Evolutionary conservation across 2,113 vertebrate species (phyloP), one percentile per base, ranked within the genome.

Genomic region (Ahaetulla prasina): DNA sequence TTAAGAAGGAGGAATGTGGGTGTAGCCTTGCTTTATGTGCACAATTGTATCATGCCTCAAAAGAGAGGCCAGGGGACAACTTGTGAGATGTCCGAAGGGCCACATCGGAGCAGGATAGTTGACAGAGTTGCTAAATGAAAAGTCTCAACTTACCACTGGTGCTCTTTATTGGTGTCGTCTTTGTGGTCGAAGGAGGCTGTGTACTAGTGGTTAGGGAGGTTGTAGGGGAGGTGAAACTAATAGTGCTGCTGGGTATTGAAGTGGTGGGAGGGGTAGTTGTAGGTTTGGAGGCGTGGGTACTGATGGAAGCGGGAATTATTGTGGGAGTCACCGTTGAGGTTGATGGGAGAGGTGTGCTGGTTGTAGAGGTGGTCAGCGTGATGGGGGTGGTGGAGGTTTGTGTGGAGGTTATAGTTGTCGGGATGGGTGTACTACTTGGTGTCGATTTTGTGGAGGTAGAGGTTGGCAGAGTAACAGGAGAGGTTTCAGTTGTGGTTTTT

Each of bases 191-290:
- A 20, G 47, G 0, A 23, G n/a, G 2, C 1, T 30, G 25, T 20
- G 35, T 54, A 30, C 25, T 50, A 43, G 45, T 87, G 47, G 23
- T 87, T 20, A 2, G 25, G 47, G 86, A 20, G 2, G 5, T 3
- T 50, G 86, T 50, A 3, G 85, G 3, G 9, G 11, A 0, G 25
- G 7, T 87, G 30, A 11, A 2, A 0, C 0, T 0, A 25, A 8
- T 2, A 8, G 8, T 23, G 23, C 54, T 57, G 7, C 54, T 57
- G 54, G 22, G 45, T n/a, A 87, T 8, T 87, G 85, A 2, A 4
- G 8, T 18, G 30, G 0, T 16, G 2, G 8, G 1, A n/a, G 14
- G 3, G 12, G 45, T 45, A n/a, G 85, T 9, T 4, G 30, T 87
- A 22, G 85, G 47, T 1, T 4, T 87, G 47, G 85, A n/a, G 12